Conservation (phyloP, 37 sponge, comb jelly and placozoan species). For the Aphrocallistes beatrix region DNA sequence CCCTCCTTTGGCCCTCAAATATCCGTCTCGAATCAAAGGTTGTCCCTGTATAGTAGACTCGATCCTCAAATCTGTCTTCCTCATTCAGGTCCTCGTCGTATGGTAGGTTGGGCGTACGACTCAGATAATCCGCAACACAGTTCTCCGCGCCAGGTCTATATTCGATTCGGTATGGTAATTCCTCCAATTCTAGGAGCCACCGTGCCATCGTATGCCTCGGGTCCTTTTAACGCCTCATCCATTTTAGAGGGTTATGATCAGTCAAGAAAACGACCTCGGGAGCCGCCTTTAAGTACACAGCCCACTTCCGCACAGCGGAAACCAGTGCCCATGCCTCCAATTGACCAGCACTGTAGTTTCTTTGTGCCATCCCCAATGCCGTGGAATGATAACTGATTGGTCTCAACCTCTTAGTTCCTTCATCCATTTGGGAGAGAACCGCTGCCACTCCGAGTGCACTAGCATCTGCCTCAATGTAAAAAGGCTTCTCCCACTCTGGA, state of each 20-base stretch:
- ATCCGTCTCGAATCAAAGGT: neutral
- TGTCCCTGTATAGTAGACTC: no score
- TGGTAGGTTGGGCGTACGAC: neutral
- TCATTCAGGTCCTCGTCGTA: neutral
- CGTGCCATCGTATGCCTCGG: neutral
- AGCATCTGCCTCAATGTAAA: neutral
- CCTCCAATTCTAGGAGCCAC: neutral
- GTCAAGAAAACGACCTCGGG: neutral
- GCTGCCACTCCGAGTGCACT: neutral
- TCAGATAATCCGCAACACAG: neutral
- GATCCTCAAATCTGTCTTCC: neutral
- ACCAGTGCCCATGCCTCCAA: neutral
- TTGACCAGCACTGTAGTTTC: neutral
- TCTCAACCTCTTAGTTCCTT: neutral
- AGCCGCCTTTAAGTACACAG: neutral
- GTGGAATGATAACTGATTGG: neutral
- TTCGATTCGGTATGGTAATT: neutral
- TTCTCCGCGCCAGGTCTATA: neutral
- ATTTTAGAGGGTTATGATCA: neutral
- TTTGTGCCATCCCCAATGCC: neutral
- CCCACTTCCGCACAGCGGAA: neutral
- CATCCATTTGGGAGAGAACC: neutral
- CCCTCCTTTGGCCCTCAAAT: neutral
- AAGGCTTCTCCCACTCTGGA: neutral
- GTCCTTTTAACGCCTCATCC: neutral